Base-by-base conservation (phyloP, 2,888 invertebrate species). In the Euclidia mi region DNA sequence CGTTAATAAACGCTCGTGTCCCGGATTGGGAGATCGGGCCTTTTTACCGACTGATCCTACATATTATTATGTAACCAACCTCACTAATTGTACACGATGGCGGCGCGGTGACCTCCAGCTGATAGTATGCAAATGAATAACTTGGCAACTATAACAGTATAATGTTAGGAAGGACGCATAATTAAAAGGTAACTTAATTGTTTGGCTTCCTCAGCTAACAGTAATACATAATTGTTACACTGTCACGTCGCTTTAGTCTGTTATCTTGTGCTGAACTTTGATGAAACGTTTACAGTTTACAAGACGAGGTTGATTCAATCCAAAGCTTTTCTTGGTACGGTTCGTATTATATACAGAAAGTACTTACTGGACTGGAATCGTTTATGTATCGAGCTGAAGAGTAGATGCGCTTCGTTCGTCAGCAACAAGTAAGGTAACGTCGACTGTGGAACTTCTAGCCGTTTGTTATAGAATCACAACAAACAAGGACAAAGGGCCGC, bases 1-100 rank as follows among this genome's bases (percentile, higher is more conserved):
- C 45, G 65, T 71, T 76, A 74, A 75, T 76, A 76, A 80, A 65
- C 71, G 67, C 61, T 55, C 69, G 63, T 69, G 69, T 72, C 59
- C 65, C 60, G 70, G 66, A 66, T 70, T 70, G 62, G 60, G 63
- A 61, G 58, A 65, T 60, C 57, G 59, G 56, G 51, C 65, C 64
- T 67, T 52, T 49, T 71, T 64, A 60, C 62, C 65, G 59, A 34
- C 60, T 59, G 59, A 71, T 66, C 71, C 65, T 50, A 60, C 75
- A 63, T 63, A 71, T 55, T 62, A n/a, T n/a, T n/a, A n/a, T n/a
- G 65, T 56, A 51, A 44, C 65, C 64, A 50, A 51, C 58, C 71
- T 56, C 53, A 67, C 65, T 76, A 76, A 76, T 75, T 65, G 60
- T 59, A 73, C 61, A 63, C 64, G 59, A 66, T 7, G 20, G 7